Base-by-base conservation (phyloP, 2,797 vertebrate species). In the Micrastur ruficollis region DNA sequence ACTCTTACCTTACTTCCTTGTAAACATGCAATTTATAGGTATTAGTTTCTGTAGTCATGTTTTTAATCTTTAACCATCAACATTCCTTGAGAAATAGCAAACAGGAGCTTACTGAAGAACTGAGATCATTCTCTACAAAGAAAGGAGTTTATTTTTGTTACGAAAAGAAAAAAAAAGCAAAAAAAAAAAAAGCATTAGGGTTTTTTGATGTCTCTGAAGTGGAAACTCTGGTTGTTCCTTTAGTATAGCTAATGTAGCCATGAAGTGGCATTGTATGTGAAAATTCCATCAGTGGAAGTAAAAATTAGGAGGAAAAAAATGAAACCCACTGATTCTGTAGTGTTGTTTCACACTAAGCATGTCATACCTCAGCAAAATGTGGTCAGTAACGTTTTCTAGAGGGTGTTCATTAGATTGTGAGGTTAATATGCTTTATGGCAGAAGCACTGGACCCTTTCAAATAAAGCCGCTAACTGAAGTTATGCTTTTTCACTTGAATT, bases 121-220 rank as follows among this genome's bases (percentile, higher is more conserved):
- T 66, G 66, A 94, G 66, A 72, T 36, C 29, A 52, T 95, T 96
- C 74, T 25, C 89, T 88, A 34, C 82, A 90, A 93, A 96, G 89
- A 96, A 93, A 82, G 50, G 72, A 81, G 44, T 95, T 90, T 96
- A 96, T 97, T 97, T 97, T 98, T 98, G 63, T 84, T 83, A 92
- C 95, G 86, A 94, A 96, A 90, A 76, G 13, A 29, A 14, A 17
- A n/a, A 0, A 7, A 8, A 46, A 67, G n/a, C 8, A 3, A 2
- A 11, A 17, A 86, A 58, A 81, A 96, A 86, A 40, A 5, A n/a
- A 61, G 23, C 18, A 23, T 58, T 73, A 63, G 20, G 27, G 31
- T 23, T 91, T 91, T 59, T 81, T 55, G 18, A 36, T 87, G 72
- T 81, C 32, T 95, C 42, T 63, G 62, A 81, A 22, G 23, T 93